Conservation (phyloP, 2,888 invertebrate genomes). For the Megaustenia siamemsis region DNA sequence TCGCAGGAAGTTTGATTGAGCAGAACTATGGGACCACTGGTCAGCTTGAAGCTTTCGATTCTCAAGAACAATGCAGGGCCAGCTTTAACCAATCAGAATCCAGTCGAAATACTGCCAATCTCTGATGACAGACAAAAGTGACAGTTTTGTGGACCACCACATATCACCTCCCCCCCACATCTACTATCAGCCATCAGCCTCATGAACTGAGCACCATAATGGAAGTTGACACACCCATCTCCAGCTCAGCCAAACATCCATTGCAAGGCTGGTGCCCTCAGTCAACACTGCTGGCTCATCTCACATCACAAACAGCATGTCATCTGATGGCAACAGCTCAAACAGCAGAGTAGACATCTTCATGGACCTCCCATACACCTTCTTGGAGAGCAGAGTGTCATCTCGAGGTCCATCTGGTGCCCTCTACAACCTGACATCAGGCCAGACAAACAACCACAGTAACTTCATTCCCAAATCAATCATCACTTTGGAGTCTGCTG, state of each 20-base stretch:
- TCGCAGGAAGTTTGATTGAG: background rate
- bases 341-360: slow-evolving; percentile 25
- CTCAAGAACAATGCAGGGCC: background rate
- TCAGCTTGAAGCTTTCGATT: background rate
- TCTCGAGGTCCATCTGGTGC: background rate
- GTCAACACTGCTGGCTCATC: background rate
- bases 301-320: slow-evolving; percentile 9
- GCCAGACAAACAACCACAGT: background rate
- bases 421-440: slow-evolving; percentile 20
- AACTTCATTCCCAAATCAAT: background rate
- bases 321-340: slow-evolving; percentile 1
- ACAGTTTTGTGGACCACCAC: background rate
- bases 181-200: slow-evolving; percentile 45
- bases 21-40: background rate
- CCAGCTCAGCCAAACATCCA: slow-evolving; percentile 12
- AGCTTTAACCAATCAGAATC: background rate
- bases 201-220: slow-evolving; percentile 72
- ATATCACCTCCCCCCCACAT: background rate
- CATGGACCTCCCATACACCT: slow-evolving; percentile 31
- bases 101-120: background rate
- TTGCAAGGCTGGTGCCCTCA: background rate
- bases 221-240: slow-evolving; percentile 71
- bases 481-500: background rate
- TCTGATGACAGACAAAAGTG: background rate
- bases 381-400: slow-evolving; percentile 24